Evolutionary conservation across 2,797 vertebrate genomes (phyloP), one percentile per base, ranked within the genome.

Genomic region (Clarias platycephalus): DNA sequence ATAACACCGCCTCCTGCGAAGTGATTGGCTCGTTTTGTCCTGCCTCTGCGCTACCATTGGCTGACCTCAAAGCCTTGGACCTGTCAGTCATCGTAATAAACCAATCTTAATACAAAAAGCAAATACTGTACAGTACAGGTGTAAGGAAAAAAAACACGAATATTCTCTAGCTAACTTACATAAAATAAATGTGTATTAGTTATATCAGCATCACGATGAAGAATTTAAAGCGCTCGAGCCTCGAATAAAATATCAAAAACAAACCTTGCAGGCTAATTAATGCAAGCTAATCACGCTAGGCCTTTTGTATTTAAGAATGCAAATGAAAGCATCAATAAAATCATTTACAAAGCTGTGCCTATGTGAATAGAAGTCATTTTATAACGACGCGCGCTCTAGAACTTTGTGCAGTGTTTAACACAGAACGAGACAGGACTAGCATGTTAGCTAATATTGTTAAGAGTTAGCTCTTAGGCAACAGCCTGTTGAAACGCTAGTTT

Each of bases 221-320:
- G 24, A 78, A 40, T 8, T 16, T 34, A 55, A 34, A 57, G 55
- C 37, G 7, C 6, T n/a, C 12, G 0, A 40, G 12, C 4, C 22
- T 40, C 5, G 8, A 49, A 66, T 16, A 22, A 16, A 44, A 28
- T 44, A 44, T 28, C 5, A 79, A 26, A 80, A 28, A 28, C 44
- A 77, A 74, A 22, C 60, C 37, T 40, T n/a, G 40, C 60, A 80
- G 8, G 60, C 60, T 64, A 64, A n/a, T 40, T n/a, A 16, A 78
- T 40, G 58, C 22, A 91, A 92, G 92, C 80, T 84, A 83, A 67
- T 37, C 37, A 62, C 74, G 10, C 37, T 40, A 34, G 20, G 20
- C 10, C n/a, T 62, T 70, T 67, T 63, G 40, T 62, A 13, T 12
- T 18, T 10, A 12, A 1, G 1, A 60, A 15, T 44, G 20, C 16